phyloP scores from a whole-genome alignment of 2,888 invertebrate genomes.

The Lithophane ornitopus region DNA sequence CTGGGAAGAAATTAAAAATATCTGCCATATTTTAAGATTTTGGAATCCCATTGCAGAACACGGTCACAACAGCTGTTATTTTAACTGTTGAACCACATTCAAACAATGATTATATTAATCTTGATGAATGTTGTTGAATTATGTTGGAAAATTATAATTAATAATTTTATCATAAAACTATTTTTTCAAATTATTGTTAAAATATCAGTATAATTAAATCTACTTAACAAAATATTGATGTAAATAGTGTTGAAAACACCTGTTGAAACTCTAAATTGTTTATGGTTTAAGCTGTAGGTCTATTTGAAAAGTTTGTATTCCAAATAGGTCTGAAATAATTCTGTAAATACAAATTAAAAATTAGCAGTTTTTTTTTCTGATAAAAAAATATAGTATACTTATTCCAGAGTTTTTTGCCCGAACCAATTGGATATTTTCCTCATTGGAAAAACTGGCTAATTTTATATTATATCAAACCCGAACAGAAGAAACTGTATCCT shows the following conservation, averaged over 20 bases:
- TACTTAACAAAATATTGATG: neutral
- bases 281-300: neutral
- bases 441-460: neutral
- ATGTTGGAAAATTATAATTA: neutral
- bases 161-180: neutral
- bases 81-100: neutral
- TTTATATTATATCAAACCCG: neutral
- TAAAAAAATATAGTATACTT: neutral
- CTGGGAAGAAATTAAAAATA: too few species aligned
- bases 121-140: neutral
- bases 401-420: neutral
- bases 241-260: neutral
- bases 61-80: neutral
- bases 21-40: too few species aligned
- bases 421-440: conserved; percentile 2
- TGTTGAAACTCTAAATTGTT: neutral
- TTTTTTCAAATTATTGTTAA: neutral
- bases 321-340: neutral
- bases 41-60: neutral
- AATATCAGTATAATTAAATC: neutral
- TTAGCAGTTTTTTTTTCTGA: neutral
- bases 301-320: neutral
- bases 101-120: neutral
- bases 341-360: neutral
- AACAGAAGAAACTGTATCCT: neutral